Base-by-base conservation (phyloP, 2,888 invertebrate genomes). In the Cerastoderma edule region DNA sequence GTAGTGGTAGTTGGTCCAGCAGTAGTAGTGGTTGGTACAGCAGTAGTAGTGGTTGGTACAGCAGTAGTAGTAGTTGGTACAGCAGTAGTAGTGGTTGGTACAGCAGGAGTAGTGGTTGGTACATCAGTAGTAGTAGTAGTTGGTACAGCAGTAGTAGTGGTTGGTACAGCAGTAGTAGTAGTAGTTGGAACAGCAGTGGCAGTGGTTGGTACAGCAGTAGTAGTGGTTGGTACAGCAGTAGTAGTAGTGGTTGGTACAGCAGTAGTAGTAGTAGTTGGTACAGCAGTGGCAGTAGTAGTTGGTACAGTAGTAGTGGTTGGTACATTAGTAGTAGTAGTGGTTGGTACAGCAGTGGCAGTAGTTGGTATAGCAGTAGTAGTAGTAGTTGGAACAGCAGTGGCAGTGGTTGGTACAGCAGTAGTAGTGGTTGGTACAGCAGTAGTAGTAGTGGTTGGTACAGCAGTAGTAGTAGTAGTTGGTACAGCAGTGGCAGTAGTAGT, bases 111-210 rank as follows among this genome's bases (percentile, higher is more conserved):
- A 6, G 60, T 60, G 2, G 60, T 32, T 33, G 10, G 5, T 60
- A 6, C 8, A 32, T 13, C 24, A n/a, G 32, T 33, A n/a, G 60
- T 30, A 19, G 60, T 60, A 5, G 60, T 13, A 28, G 48, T 19
- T n/a, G n/a, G n/a, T n/a, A n/a, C n/a, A n/a, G n/a, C n/a, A 1
- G 63, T 50, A 35, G 64, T 33, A n/a, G 70, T 33, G 10, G 70
- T 53, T 27, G 50, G 48, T 8, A 13, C 8, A 10, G 27, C 33
- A 64, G 50, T 53, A 28, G 53, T 64, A 13, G 70, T 53, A 33
- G 32, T 30, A 60, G 60, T 60, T 32, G 60, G 50, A n/a, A 50
- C 6, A 10, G 50, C 6, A 6, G 50, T 16, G 22, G 50, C 22
- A n/a, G 10, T 16, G 10, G 50, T 50, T 50, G n/a, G n/a, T n/a